Evolutionary conservation across 2,797 vertebrate species (phyloP), one percentile per base, ranked within the genome.

Genomic region (Phrynocephalus guinanensis): DNA sequence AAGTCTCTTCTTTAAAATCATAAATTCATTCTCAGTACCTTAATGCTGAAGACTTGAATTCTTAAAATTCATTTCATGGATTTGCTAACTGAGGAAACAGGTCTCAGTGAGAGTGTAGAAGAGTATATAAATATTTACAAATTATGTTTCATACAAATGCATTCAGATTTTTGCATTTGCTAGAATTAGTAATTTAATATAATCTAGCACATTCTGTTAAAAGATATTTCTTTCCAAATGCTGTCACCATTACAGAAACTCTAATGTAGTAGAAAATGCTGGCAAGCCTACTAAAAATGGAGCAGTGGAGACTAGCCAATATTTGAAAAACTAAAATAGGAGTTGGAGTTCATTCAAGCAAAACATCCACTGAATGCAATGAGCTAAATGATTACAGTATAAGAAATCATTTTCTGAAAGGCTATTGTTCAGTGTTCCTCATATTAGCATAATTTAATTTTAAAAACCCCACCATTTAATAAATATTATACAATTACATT

Each of bases 381-480:
- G 52, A 91, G 78, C 22, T 81, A 6, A 89, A 89, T 76, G 63
- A 75, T 48, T 75, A 44, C 38, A 44, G 38, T 44, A 50, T 75
- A 84, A 87, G n/a, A 85, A 10, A 66, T 80, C 48, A 50, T 30
- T 48, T 63, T 26, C 44, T 60, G n/a, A 71, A 68, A 83, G 79
- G 68, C 48, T n/a, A 56, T 75, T 84, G 78, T 81, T 77, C 71
- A 1, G 0, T 63, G 84, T 91, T 90, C 8, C 84, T 91, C 79
- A 50, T 28, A 81, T 50, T 0, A 1, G 3, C 48, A 28, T 81
- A 87, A 87, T 84, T 86, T 30, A 79, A 48, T 71, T 56, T 84
- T 76, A 79, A 81, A 91, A 89, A 26, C 2, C 28, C 76, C 38
- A 50, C 5, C 30, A 6, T 86, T 78, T 78, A 75, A 75, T 87